Evolutionary conservation across 2,888 invertebrate genomes (phyloP).

Genomic region (Brachyptera risi): DNA sequence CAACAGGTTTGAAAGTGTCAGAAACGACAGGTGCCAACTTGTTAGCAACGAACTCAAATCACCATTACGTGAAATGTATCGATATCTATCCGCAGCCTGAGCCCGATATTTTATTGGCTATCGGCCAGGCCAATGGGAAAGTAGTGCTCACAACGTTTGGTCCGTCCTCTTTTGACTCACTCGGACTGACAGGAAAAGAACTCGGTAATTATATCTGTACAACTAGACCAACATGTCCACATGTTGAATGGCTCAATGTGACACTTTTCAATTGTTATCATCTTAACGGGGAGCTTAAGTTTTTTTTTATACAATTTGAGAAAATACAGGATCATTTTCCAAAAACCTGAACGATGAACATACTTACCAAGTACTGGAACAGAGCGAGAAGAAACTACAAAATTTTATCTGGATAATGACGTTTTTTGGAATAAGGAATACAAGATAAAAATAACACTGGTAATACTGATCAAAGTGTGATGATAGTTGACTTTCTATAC

Average conservation of each 20-base stretch:
- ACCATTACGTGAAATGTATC: conserved; percentile 79
- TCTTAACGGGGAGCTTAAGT: no score
- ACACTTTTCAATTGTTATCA: no score
- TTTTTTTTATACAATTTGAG: no score
- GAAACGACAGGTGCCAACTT: conserved; percentile 64
- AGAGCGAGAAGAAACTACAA: no score
- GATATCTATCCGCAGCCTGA: conserved; percentile 78
- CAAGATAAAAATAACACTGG: no score
- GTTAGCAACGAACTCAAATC: conserved; percentile 65
- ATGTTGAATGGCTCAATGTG: conserved; percentile 1
- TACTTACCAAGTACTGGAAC: no score
- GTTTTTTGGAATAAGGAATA: no score
- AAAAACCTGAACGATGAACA: no score
- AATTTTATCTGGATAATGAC: no score
- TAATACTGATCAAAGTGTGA: no score
- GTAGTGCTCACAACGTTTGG: conserved; percentile 76
- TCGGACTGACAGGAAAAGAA: conserved; percentile 69
- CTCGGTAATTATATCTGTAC: conserved; percentile 53
- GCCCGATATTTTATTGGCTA: conserved; percentile 74
- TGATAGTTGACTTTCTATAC: no score
- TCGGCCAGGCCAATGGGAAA: conserved; percentile 87
- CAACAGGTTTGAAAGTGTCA: conserved; percentile 56
- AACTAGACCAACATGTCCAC: background rate
- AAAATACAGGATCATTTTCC: no score
- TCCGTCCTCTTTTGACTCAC: conserved; percentile 61